A percentile compares a stretch with the other conserved stretches of the same genome.
Conservation (phyloP, 1,140 invertebrate species). For the Heterodera carotae region DNA sequence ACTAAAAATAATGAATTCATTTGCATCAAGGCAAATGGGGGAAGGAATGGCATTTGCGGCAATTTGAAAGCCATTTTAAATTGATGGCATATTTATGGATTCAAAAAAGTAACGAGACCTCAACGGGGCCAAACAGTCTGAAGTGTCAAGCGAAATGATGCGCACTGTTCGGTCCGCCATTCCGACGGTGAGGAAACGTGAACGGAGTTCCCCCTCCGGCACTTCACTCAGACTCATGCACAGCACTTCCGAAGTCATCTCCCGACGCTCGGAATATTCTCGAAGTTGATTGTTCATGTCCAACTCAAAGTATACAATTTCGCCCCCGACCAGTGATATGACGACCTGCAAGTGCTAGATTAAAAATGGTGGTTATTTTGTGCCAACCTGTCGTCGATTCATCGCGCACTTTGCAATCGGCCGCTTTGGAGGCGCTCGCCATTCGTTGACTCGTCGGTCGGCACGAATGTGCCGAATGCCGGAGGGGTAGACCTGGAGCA, state of each 20-base stretch:
- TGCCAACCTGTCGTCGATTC: slow-evolving; percentile 81
- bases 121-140: slow-evolving; percentile 60
- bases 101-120: slow-evolving; percentile 52
- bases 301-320: slow-evolving; percentile 99
- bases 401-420: slow-evolving; percentile 96
- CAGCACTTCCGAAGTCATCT: slow-evolving; percentile 92
- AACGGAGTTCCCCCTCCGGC: slow-evolving; percentile 88
- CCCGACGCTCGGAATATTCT: slow-evolving; percentile 94
- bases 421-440: slow-evolving; percentile 96
- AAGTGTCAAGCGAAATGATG: slow-evolving; percentile 92
- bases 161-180: slow-evolving; percentile 93
- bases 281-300: slow-evolving; percentile 94
- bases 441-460: slow-evolving; percentile 96
- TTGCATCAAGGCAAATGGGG: no score
- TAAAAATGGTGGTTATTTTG: not conserved
- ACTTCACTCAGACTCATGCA: slow-evolving; percentile 97
- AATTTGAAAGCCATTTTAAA: no score
- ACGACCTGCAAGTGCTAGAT: slow-evolving; percentile 72
- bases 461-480: slow-evolving; percentile 96
- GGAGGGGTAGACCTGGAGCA: slow-evolving; percentile 97
- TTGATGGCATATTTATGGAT: no score
- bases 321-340: slow-evolving; percentile 92
- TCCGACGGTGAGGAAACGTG: slow-evolving; percentile 94
- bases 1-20: slow-evolving; percentile 72
- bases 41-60: no score